phyloP scores from a whole-genome alignment of 2,113 vertebrate genomes.

The Grammomys dolichurus region DNA sequence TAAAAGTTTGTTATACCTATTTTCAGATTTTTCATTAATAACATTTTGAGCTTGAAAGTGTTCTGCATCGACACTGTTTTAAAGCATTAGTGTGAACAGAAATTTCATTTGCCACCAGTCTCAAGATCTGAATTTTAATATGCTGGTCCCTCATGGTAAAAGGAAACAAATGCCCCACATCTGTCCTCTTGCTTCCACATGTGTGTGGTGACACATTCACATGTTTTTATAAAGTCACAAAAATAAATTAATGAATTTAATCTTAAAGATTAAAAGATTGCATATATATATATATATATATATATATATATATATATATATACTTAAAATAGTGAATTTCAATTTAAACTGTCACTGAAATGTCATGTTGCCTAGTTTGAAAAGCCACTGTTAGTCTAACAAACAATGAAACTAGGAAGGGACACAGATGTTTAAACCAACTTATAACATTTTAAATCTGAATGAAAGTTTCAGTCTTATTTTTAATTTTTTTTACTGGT shows the following conservation, averaged over 20 bases:
- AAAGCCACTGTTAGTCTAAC: not conserved
- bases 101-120: not conserved
- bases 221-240: not conserved
- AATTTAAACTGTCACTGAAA: not conserved
- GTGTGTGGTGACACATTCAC: not conserved
- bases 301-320: not conserved
- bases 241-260: not conserved
- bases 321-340: not conserved
- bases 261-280: not conserved
- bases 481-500: too few species aligned
- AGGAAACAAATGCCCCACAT: not conserved
- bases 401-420: not conserved
- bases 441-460: not conserved
- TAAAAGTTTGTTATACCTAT: not conserved
- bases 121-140: not conserved
- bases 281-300: not conserved
- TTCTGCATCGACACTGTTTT: not conserved
- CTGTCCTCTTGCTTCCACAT: not conserved
- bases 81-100: not conserved
- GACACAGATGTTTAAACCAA: not conserved
- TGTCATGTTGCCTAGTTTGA: not conserved
- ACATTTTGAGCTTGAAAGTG: not conserved
- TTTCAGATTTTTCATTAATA: not conserved
- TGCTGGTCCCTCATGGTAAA: not conserved
- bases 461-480: not conserved